Evolutionary conservation across 2,797 vertebrate genomes (phyloP).

Genomic region (Acridotheres tristis): DNA sequence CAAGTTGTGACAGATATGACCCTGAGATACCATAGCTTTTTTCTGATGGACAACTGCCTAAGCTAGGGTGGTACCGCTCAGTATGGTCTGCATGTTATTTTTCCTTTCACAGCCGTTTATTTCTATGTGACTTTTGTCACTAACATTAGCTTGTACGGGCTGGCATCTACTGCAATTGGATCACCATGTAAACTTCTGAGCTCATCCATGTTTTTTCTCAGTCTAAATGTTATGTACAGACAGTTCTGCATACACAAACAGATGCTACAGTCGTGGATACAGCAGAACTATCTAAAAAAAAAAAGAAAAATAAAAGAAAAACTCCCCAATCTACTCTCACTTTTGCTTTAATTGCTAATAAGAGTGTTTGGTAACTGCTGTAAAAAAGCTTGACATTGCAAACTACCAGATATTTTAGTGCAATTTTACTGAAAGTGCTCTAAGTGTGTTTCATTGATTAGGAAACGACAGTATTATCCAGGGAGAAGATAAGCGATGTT

Average conservation of each 20-base stretch:
- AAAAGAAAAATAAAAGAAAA: background rate
- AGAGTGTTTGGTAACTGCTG: background rate
- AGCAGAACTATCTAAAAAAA: background rate
- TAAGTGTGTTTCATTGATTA: slow-evolving; percentile 35
- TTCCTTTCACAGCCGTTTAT: background rate
- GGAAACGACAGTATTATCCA: background rate
- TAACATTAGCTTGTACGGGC: background rate
- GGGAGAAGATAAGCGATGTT: slow-evolving; percentile 25
- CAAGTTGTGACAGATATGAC: background rate
- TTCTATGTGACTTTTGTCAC: background rate
- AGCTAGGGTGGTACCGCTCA: background rate
- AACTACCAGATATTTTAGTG: background rate
- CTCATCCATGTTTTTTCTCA: background rate
- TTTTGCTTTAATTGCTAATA: background rate
- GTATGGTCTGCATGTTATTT: background rate
- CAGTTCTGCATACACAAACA: background rate
- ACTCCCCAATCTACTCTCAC: background rate
- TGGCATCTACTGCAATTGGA: background rate
- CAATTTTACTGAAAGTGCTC: background rate
- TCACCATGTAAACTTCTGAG: background rate
- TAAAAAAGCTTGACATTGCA: background rate
- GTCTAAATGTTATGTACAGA: background rate
- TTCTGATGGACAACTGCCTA: background rate
- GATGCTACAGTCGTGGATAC: background rate
- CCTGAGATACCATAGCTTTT: background rate